phyloP scores from a whole-genome alignment of 2,888 invertebrate genomes.

The Melinaea menophilus region DNA sequence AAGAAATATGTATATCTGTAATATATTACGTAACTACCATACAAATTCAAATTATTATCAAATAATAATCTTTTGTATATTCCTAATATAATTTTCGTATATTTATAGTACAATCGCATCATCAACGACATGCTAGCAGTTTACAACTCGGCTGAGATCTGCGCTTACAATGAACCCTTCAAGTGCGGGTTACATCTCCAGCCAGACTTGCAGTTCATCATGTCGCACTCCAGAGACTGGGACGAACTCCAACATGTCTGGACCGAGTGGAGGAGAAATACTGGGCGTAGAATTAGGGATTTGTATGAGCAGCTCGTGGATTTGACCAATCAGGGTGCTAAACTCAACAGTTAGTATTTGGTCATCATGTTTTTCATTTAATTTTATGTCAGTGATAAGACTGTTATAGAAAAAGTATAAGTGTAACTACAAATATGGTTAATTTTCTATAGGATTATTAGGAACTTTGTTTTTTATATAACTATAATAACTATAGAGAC shows the following conservation, averaged over 20 bases:
- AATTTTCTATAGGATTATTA: too few relatives aligned
- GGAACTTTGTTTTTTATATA: too few relatives aligned
- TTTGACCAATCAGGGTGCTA: constrained; percentile 88
- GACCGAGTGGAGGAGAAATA: constrained; percentile 93
- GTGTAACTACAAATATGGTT: too few relatives aligned
- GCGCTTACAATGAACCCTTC: constrained; percentile 90
- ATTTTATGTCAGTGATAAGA: too few relatives aligned
- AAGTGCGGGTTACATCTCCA: constrained; percentile 88
- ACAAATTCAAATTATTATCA: too few relatives aligned
- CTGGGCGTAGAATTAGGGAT: constrained; percentile 87
- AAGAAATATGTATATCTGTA: too few relatives aligned
- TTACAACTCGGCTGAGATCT: constrained; percentile 90
- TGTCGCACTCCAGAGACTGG: constrained; percentile 89
- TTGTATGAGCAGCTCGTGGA: constrained; percentile 88
- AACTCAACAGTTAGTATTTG: constrained; percentile 84
- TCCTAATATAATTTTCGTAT: neutral
- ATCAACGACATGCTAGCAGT: constrained; percentile 93
- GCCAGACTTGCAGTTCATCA: constrained; percentile 85
- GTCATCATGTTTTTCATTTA: too few relatives aligned
- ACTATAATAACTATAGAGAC: too few relatives aligned
- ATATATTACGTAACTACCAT: too few relatives aligned
- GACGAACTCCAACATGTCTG: constrained; percentile 92
- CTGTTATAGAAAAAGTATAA: too few relatives aligned
- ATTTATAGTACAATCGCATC: constrained; percentile 87
- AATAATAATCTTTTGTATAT: too few relatives aligned